Evolutionary conservation across 2,797 vertebrate genomes (phyloP).

Genomic region (Rhodeus uyekii): DNA sequence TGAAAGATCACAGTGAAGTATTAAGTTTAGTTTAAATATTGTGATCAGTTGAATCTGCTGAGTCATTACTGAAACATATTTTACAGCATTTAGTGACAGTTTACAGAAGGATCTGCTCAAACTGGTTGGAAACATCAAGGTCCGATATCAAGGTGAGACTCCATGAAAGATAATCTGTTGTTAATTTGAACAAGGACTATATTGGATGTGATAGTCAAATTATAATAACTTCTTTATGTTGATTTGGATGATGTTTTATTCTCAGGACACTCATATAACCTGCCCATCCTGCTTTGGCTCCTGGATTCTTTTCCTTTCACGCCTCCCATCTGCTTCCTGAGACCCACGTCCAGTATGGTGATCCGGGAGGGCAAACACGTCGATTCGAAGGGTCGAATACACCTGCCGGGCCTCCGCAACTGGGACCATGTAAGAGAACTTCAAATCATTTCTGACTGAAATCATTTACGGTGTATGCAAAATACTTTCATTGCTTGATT

Average conservation of each 20-base stretch:
- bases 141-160: constrained; percentile 85
- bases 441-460: background rate
- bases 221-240: background rate
- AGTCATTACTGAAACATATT: background rate
- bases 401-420: constrained; percentile 87
- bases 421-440: constrained; percentile 89
- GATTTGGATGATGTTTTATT: background rate
- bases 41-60: background rate
- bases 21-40: too few relatives aligned
- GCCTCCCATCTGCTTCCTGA: constrained; percentile 91
- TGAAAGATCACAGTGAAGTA: too few relatives aligned
- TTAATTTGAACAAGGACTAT: background rate
- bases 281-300: constrained; percentile 91
- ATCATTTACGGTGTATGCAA: background rate
- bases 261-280: constrained; percentile 88
- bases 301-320: constrained; percentile 95
- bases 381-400: constrained; percentile 85
- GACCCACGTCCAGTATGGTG: constrained; percentile 89
- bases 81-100: constrained; percentile 88
- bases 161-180: background rate
- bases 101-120: constrained; percentile 92
- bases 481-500: background rate
- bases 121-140: constrained; percentile 87
- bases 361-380: constrained; percentile 92
- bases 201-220: background rate